Conservation (phyloP, 2,888 invertebrate genomes). For the Drosophila limbata region DNA sequence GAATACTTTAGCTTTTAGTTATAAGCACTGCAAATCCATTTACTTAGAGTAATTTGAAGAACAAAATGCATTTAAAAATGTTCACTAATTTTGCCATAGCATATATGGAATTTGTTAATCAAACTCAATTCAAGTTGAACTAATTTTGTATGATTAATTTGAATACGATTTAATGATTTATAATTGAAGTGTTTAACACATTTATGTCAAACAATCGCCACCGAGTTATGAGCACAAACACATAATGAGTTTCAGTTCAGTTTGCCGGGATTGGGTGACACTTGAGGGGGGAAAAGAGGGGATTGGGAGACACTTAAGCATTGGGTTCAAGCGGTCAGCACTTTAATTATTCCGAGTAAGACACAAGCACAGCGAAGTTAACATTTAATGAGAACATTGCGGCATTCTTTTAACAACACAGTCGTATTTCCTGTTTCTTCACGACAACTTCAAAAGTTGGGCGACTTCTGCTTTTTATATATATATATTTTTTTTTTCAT, state of each 20-base stretch:
- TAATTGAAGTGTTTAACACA: conserved; percentile 47
- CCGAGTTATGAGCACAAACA: not conserved
- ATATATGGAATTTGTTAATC: not conserved
- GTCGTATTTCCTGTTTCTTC: conserved; percentile 42
- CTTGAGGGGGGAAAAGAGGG: not conserved
- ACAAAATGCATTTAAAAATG: not conserved
- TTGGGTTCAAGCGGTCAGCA: conserved; percentile 63
- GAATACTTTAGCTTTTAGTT: too few species aligned
- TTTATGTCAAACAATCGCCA: conserved; percentile 26
- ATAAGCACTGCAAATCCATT: too few species aligned
- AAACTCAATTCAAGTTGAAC: not conserved
- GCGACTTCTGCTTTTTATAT: conserved; percentile 3
- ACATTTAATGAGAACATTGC: conserved; percentile 73
- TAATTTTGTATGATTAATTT: conserved; percentile 1
- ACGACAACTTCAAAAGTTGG: conserved; percentile 17
- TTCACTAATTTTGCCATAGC: not conserved
- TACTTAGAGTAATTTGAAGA: not conserved
- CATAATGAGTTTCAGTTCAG: conserved; percentile 10
- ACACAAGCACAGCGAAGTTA: conserved; percentile 34
- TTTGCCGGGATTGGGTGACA: too few species aligned
- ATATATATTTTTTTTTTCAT: conserved; percentile 9
- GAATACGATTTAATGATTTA: conserved; percentile 9
- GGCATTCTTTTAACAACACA: conserved; percentile 53
- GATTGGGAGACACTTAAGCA: conserved; percentile 36
- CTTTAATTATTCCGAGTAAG: conserved; percentile 28